These are phyloP conservation scores for Cylloceria caligata DNA, from an alignment of 2,888 invertebrate genomes.

Conservation along the genomic window DNA sequence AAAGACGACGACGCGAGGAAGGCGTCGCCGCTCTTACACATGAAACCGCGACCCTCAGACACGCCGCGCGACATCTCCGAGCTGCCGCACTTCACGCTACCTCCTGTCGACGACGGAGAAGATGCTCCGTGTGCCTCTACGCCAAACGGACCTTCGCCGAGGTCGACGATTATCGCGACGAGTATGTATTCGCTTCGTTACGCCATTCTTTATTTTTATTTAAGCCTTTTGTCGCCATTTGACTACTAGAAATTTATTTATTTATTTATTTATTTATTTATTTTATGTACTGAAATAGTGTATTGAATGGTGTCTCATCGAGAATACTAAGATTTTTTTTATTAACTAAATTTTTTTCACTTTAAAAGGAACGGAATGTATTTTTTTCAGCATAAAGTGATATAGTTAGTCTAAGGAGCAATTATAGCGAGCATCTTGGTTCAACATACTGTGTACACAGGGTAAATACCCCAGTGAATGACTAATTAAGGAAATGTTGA, in stretches of 20 bases:
- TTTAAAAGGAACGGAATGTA: too few relatives aligned
- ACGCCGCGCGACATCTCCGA: constrained; percentile 85
- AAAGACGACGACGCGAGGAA: constrained; percentile 84
- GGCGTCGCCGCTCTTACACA: constrained; percentile 84
- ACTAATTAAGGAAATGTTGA: too few relatives aligned
- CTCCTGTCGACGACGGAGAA: constrained; percentile 84
- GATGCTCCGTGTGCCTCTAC: constrained; percentile 87
- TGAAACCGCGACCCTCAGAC: constrained; percentile 85
- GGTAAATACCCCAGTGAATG: too few relatives aligned
- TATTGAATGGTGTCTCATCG: background rate
- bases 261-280: too few relatives aligned
- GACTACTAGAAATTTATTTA: background rate
- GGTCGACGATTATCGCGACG: constrained; percentile 84
- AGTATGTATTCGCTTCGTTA: constrained; percentile 81
- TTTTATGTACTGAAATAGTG: too few relatives aligned
- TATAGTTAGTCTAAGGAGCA: background rate
- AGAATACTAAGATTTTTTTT: background rate
- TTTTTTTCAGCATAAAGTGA: too few relatives aligned
- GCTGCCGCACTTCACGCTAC: constrained; percentile 82
- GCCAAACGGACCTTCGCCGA: constrained; percentile 87
- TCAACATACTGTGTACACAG: too few relatives aligned
- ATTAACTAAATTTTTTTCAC: background rate
- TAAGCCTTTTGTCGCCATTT: background rate
- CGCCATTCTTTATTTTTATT: too few relatives aligned
- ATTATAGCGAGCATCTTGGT: background rate